Percentiles rank a stretch among this genome's conserved stretches.
These are phyloP conservation scores for Montipora capitata DNA, from an alignment of 92 coral and sea anemone species.

Conservation along the genomic window DNA sequence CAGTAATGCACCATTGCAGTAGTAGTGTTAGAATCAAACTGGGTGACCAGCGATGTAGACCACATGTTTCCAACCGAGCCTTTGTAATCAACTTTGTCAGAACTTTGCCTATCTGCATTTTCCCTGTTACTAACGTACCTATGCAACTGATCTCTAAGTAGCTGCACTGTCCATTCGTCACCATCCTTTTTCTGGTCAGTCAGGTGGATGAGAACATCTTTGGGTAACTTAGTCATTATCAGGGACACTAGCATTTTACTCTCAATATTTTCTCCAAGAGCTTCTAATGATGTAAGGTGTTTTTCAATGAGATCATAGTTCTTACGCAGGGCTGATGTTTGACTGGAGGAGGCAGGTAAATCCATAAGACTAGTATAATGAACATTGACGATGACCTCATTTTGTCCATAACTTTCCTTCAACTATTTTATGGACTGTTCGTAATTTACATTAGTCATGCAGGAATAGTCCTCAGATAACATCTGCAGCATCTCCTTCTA, in stretches of 20 bases:
- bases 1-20: background rate
- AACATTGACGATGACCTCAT: constrained; percentile 58
- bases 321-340: background rate
- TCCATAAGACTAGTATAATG: constrained; percentile 64
- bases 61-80: constrained; percentile 50
- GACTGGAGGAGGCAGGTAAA: constrained; percentile 4
- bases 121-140: background rate
- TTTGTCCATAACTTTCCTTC: constrained; percentile 57
- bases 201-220: background rate
- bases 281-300: constrained; percentile 7
- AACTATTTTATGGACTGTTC: constrained; percentile 57
- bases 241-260: background rate
- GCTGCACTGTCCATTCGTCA: constrained; percentile 2
- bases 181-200: background rate
- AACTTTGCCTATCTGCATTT: background rate
- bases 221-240: background rate
- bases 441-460: constrained; percentile 56
- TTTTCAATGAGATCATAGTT: background rate
- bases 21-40: constrained; percentile 56
- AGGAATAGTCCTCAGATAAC: constrained; percentile 62
- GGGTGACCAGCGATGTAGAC: constrained; percentile 40
- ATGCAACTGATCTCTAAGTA: background rate
- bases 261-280: background rate
- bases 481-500: constrained; percentile 62
- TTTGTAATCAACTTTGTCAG: background rate